Percentiles rank a stretch among this genome's conserved stretches.
These are phyloP conservation scores for Riparia riparia DNA, from an alignment of 2,113 vertebrate species.

Conservation along the genomic window DNA sequence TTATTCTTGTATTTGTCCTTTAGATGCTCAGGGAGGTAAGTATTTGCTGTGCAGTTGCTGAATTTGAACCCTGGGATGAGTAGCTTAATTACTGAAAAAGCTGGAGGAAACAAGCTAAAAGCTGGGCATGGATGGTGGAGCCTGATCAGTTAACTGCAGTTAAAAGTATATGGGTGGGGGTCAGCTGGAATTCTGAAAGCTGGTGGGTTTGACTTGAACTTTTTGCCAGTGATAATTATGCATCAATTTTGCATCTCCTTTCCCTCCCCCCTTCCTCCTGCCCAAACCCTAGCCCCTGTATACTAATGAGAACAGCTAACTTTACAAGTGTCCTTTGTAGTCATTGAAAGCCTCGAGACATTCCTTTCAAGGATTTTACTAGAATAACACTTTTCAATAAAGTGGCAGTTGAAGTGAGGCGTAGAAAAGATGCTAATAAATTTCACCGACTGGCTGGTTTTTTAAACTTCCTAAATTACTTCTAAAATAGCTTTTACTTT, in stretches of 20 bases:
- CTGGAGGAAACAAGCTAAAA: background rate
- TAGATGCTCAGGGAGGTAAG: background rate
- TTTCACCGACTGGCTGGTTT: constrained; percentile 43
- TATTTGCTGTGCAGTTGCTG: background rate
- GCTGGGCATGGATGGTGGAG: background rate
- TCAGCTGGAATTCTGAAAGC: background rate
- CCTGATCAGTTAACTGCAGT: background rate
- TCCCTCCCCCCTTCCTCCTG: background rate
- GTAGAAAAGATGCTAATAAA: constrained; percentile 65
- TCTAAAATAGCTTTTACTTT: constrained; percentile 60
- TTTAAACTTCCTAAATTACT: constrained; percentile 69
- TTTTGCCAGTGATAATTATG: constrained; percentile 17
- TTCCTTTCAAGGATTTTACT: constrained; percentile 70
- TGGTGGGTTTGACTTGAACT: background rate
- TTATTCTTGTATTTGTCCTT: background rate
- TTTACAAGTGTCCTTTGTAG: constrained; percentile 70
- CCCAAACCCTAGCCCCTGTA: constrained; percentile 11
- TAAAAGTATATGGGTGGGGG: background rate
- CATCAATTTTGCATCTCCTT: background rate
- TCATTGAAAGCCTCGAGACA: constrained; percentile 56
- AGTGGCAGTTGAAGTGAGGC: constrained; percentile 53
- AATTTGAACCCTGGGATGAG: background rate
- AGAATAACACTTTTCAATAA: constrained; percentile 68
- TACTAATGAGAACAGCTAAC: constrained; percentile 70
- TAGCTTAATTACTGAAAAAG: background rate